Conservation (phyloP, 2,888 invertebrate species). For the Polymixis flavicincta region DNA sequence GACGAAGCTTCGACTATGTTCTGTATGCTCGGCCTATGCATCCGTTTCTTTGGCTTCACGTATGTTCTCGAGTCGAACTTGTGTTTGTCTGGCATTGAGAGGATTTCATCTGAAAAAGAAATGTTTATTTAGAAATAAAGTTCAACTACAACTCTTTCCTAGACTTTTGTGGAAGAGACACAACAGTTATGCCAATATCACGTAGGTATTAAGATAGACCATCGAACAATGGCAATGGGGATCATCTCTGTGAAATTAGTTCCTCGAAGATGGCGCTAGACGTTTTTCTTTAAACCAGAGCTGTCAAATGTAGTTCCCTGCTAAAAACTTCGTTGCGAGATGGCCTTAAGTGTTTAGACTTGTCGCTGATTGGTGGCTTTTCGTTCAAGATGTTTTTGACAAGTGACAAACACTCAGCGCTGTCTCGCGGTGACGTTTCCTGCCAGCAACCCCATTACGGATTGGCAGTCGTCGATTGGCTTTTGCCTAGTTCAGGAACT, state of each 20-base stretch:
- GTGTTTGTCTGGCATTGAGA: conserved; percentile 84
- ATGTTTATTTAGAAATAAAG: neutral
- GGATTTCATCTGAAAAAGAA: conserved; percentile 79
- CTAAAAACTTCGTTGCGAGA: neutral
- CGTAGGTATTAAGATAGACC: neutral
- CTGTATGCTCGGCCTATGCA: conserved; percentile 91
- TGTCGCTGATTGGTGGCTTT: neutral
- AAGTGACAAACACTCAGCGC: neutral
- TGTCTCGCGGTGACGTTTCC: neutral
- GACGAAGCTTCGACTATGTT: conserved; percentile 83
- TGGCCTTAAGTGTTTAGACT: neutral
- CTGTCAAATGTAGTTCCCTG: neutral
- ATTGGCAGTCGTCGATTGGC: neutral
- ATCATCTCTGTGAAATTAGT: neutral
- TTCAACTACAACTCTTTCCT: neutral
- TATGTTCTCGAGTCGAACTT: conserved; percentile 93
- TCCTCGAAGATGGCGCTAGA: too few relatives aligned
- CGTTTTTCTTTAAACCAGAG: neutral
- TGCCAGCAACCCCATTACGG: neutral
- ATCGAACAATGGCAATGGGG: neutral
- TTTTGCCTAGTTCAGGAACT: neutral
- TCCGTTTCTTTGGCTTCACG: conserved; percentile 92
- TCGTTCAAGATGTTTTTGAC: neutral
- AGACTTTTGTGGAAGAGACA: neutral
- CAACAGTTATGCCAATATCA: neutral